Evolutionary conservation across 23 tunicate genomes (phyloP).

Genomic region (Diplosoma virens): DNA sequence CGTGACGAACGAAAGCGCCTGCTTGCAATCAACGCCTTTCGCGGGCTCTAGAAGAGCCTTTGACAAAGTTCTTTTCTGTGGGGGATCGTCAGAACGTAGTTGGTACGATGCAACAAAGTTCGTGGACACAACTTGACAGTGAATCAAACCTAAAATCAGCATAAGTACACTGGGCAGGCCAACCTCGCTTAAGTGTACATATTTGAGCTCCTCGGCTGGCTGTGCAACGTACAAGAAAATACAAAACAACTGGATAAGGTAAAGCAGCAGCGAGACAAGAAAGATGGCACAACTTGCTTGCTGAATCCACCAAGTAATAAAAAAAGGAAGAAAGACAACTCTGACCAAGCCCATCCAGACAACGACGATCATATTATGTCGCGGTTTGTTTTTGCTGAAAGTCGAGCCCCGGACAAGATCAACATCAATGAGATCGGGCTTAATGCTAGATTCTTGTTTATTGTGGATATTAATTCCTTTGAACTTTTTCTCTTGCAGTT

Average conservation of each 20-base stretch:
- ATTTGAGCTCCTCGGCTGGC: neutral
- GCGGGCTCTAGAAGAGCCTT: conserved; percentile 77
- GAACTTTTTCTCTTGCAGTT: conserved; percentile 62
- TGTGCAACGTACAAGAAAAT: neutral
- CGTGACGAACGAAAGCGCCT: conserved; percentile 36
- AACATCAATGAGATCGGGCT: conserved; percentile 72
- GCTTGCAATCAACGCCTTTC: conserved; percentile 17
- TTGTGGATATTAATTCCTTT: conserved; percentile 40
- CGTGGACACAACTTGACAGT: conserved; percentile 87
- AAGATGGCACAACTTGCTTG: conserved; percentile 47
- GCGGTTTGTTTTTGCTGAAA: conserved; percentile 84
- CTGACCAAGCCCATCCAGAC: conserved; percentile 37
- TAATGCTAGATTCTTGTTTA: conserved; percentile 48
- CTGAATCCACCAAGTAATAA: conserved; percentile 66
- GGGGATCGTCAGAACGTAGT: neutral
- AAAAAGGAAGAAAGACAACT: conserved; percentile 58
- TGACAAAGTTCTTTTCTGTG: conserved; percentile 46
- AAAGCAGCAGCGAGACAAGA: conserved; percentile 21
- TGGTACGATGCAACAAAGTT: conserved; percentile 26
- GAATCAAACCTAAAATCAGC: conserved; percentile 54
- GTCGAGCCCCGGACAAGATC: conserved; percentile 91
- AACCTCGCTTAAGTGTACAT: conserved; percentile 43
- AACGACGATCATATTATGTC: conserved; percentile 30
- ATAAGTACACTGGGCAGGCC: conserved; percentile 50
- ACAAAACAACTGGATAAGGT: conserved; percentile 33